Conservation (phyloP, 2,888 invertebrate genomes). For the Drosophila crucigera region DNA sequence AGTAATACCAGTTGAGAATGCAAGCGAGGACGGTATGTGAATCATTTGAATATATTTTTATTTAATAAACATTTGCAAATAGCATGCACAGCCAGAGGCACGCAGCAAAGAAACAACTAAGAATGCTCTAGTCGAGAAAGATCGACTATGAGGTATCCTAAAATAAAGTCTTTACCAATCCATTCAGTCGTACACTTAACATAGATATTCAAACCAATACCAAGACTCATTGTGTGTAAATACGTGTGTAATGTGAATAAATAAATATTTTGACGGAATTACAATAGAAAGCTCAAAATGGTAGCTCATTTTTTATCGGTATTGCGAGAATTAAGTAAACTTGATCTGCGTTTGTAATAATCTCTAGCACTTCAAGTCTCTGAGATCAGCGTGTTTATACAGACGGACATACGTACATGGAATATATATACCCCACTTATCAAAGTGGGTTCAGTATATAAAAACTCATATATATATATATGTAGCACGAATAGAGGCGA, state of each 20-base stretch:
- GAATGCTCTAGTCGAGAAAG: neutral
- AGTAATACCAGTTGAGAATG: neutral
- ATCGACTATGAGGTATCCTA: neutral
- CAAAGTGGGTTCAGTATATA: neutral
- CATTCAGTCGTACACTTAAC: neutral
- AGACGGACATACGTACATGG: neutral
- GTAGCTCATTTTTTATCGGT: neutral
- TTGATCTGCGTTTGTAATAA: no score
- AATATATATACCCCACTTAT: neutral
- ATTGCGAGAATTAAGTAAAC: neutral
- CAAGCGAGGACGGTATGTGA: neutral
- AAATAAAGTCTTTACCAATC: neutral
- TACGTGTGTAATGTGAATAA: neutral
- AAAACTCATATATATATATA: neutral
- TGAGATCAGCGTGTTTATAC: neutral
- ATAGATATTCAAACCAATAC: no score
- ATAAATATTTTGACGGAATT: neutral
- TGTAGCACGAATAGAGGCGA: constrained; percentile 6
- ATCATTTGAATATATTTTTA: constrained; percentile 64
- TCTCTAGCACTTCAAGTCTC: neutral
- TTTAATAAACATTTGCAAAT: constrained; percentile 64
- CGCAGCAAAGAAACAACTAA: constrained; percentile 5
- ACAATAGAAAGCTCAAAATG: neutral
- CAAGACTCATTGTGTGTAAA: neutral
- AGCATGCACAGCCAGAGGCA: constrained; percentile 32